Conservation (phyloP, 2,113 vertebrate genomes). For the Sakesphorus luctuosus region DNA sequence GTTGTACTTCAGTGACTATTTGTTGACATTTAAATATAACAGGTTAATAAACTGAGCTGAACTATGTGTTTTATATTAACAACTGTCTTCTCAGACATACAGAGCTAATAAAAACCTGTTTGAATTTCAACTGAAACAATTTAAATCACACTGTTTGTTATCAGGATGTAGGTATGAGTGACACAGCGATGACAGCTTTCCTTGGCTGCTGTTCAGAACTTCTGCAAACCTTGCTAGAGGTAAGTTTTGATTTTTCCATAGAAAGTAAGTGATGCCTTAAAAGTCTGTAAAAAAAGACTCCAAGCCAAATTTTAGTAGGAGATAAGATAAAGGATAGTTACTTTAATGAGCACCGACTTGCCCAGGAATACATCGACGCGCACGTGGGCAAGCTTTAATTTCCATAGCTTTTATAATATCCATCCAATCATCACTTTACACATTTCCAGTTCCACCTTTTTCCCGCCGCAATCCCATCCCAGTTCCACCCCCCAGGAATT, state of each 20-base stretch:
- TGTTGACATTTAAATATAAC: background rate
- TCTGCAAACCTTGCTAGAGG: slow-evolving; percentile 94
- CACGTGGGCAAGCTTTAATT: no score
- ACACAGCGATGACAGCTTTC: slow-evolving; percentile 87
- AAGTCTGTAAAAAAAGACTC: no score
- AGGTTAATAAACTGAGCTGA: background rate
- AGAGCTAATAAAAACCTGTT: background rate
- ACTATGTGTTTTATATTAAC: background rate
- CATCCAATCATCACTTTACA: no score
- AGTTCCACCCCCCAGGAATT: no score
- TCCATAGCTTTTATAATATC: no score
- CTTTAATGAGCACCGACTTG: no score
- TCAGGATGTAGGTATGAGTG: slow-evolving; percentile 95
- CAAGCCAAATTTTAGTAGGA: no score
- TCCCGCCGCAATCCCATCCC: no score
- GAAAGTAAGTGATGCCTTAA: background rate
- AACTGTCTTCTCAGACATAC: background rate
- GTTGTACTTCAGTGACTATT: background rate
- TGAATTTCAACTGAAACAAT: background rate
- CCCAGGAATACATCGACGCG: no score
- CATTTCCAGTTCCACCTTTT: no score
- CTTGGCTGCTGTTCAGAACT: slow-evolving; percentile 90
- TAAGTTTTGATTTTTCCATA: slow-evolving; percentile 59
- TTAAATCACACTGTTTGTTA: slow-evolving; percentile 6
- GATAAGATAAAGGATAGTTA: no score